Conservation (phyloP, 2,113 vertebrate species). For the Alligator mississippiensis region DNA sequence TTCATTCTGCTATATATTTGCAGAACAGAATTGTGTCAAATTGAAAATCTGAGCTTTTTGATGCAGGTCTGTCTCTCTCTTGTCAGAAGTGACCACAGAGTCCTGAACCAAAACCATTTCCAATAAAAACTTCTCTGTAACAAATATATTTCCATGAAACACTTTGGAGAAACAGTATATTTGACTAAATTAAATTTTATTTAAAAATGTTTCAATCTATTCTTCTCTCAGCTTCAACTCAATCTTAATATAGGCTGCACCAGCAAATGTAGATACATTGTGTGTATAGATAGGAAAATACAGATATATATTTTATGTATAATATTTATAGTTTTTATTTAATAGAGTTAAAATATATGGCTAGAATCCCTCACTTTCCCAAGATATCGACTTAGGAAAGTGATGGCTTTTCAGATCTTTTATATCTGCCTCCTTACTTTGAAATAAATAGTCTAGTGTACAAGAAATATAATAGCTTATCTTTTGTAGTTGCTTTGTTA, state of each 20-base stretch:
- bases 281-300: not conserved
- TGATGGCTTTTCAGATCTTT: not conserved
- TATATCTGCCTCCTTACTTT: not conserved
- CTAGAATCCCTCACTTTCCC: too few species aligned
- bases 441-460: not conserved
- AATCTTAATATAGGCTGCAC: not conserved
- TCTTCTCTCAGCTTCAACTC: not conserved
- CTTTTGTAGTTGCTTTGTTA: not conserved
- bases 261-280: not conserved
- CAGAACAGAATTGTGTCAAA: not conserved
- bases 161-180: not conserved
- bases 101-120: not conserved
- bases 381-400: not conserved
- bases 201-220: not conserved
- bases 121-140: not conserved
- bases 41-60: not conserved
- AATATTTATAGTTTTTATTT: not conserved
- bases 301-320: not conserved
- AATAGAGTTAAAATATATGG: not conserved
- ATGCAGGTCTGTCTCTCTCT: not conserved
- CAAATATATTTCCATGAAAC: not conserved
- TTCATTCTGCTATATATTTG: not conserved
- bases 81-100: not conserved
- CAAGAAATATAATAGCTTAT: not conserved
- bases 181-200: not conserved